Percentiles rank a stretch among this genome's conserved stretches.
phyloP scores from a whole-genome alignment of 2,797 vertebrate species.

The Sebastiscus tertius region DNA sequence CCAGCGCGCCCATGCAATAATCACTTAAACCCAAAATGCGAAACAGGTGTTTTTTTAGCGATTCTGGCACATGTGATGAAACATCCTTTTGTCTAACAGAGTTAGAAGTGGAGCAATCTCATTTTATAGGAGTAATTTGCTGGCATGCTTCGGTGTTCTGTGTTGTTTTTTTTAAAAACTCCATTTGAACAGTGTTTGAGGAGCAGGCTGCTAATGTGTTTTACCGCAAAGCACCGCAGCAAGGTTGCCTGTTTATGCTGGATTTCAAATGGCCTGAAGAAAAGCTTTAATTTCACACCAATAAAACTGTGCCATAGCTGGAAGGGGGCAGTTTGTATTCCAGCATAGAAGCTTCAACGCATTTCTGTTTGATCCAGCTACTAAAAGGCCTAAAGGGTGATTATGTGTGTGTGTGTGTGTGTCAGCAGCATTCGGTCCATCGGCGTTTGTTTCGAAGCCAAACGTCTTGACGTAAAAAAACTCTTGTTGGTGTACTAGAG shows the following conservation, averaged over 20 bases:
- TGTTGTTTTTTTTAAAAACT: not conserved
- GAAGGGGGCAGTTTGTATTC: slow-evolving; percentile 21
- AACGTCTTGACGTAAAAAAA: slow-evolving; percentile 36
- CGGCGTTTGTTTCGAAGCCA: slow-evolving; percentile 35
- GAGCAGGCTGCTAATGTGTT: slow-evolving; percentile 37
- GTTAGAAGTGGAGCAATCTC: slow-evolving; percentile 19
- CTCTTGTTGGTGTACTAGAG: slow-evolving; percentile 18
- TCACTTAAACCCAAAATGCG: slow-evolving; percentile 25
- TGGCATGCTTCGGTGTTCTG: slow-evolving; percentile 11
- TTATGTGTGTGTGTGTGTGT: slow-evolving; percentile 25
- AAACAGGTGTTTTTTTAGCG: slow-evolving; percentile 40
- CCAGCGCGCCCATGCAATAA: slow-evolving; percentile 12
- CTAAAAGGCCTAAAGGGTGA: slow-evolving; percentile 38
- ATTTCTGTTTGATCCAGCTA: slow-evolving; percentile 45
- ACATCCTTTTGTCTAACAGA: slow-evolving; percentile 15
- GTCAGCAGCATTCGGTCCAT: slow-evolving; percentile 25
- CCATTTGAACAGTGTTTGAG: slow-evolving; percentile 27
- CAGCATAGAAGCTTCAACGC: slow-evolving; percentile 21
- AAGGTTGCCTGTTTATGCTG: slow-evolving; percentile 56
- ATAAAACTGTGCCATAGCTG: slow-evolving; percentile 42
- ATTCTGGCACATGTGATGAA: slow-evolving; percentile 16
- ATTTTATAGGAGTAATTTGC: slow-evolving; percentile 40
- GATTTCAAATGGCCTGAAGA: slow-evolving; percentile 52
- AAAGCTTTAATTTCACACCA: slow-evolving; percentile 63
- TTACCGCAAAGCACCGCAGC: slow-evolving; percentile 23